Conservation (phyloP, 2,113 vertebrate species). For the Corythornis madagascariensis region DNA sequence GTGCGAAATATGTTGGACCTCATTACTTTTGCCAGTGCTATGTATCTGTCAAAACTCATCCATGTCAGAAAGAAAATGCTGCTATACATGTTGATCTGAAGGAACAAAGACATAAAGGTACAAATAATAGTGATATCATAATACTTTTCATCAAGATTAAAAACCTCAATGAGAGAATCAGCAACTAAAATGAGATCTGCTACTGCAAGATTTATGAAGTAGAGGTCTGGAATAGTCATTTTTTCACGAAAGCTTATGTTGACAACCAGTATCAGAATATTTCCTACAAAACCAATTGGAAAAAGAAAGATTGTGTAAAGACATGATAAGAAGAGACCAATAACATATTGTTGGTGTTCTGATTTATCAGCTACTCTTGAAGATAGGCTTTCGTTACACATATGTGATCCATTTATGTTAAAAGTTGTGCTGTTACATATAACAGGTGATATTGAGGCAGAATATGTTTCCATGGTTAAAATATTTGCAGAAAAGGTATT, state of each 20-base stretch:
- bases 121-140: conserved; percentile 94
- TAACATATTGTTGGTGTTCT: conserved; percentile 83
- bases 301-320: conserved; percentile 95
- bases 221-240: conserved; percentile 98
- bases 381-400: conserved; percentile 69
- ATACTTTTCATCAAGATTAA: conserved; percentile 95
- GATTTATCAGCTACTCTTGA: conserved; percentile 67
- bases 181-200: conserved; percentile 95
- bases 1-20: conserved; percentile 88
- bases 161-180: conserved; percentile 96
- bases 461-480: conserved; percentile 79
- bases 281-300: conserved; percentile 95
- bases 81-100: conserved; percentile 99
- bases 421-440: conserved; percentile 76
- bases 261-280: conserved; percentile 94
- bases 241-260: conserved; percentile 93
- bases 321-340: conserved; percentile 93
- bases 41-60: conserved; percentile 98
- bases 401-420: conserved; percentile 73
- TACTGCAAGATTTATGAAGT: conserved; percentile 93
- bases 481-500: background rate
- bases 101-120: conserved; percentile 97
- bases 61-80: conserved; percentile 99
- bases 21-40: conserved; percentile 90
- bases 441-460: conserved; percentile 68